Evolutionary conservation across 2,888 invertebrate species (phyloP).

Genomic region (Lepetodrilus schrolli): DNA sequence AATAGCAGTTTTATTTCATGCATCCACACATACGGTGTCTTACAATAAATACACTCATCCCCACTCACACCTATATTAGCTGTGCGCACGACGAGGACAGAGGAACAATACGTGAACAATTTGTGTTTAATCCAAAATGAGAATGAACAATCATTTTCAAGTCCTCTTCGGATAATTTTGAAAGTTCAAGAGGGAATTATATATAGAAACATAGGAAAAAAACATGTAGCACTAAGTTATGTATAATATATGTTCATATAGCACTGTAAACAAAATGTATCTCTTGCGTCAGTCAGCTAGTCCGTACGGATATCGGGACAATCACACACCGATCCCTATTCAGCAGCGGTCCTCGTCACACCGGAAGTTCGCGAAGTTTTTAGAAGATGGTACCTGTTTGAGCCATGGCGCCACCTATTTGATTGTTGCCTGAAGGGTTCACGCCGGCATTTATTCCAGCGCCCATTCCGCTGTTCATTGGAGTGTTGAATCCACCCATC

Average conservation of each 20-base stretch:
- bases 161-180: too few relatives aligned
- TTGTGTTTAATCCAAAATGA: too few relatives aligned
- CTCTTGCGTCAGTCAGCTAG: not conserved
- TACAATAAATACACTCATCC: not conserved
- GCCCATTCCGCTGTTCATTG: not conserved
- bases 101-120: too few relatives aligned
- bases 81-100: too few relatives aligned
- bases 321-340: not conserved
- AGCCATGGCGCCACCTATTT: conserved; percentile 32
- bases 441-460: not conserved
- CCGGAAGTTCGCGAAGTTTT: not conserved
- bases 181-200: too few relatives aligned
- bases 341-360: not conserved
- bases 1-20: not conserved
- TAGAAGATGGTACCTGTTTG: not conserved
- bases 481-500: not conserved
- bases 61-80: too few relatives aligned
- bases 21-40: not conserved
- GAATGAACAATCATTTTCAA: too few relatives aligned
- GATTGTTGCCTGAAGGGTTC: too few relatives aligned
- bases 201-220: not conserved
- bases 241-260: not conserved
- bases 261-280: not conserved
- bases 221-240: not conserved
- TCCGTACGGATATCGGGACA: not conserved